Evolutionary conservation across 92 coral and sea anemone species (phyloP).

Genomic region (Palythoa grandiflora): DNA sequence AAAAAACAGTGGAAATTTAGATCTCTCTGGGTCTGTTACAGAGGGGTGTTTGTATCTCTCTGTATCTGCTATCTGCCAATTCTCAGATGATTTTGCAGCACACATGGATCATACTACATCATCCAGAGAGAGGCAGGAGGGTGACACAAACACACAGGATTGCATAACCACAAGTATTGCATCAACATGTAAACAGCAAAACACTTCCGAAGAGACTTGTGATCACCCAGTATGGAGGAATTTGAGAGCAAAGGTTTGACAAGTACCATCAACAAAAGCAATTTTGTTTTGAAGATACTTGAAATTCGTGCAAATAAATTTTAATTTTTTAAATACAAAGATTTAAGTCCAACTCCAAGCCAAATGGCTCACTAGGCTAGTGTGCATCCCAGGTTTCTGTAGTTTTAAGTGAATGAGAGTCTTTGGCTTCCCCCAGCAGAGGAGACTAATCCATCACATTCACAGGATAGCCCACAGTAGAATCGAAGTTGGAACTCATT

Average conservation of each 20-base stretch:
- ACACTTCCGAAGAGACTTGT: background rate
- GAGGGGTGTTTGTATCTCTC: too few relatives aligned
- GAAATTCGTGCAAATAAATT: background rate
- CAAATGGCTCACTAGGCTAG: too few relatives aligned
- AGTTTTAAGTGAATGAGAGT: too few relatives aligned
- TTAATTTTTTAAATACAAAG: background rate
- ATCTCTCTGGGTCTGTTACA: background rate
- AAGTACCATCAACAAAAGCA: background rate
- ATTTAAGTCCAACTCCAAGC: too few relatives aligned
- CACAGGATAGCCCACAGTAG: too few relatives aligned
- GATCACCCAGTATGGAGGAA: background rate
- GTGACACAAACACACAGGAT: background rate
- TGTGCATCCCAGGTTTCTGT: too few relatives aligned
- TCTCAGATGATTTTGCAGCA: background rate
- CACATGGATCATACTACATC: background rate
- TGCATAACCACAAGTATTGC: background rate
- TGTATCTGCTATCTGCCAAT: background rate
- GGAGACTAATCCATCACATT: too few relatives aligned
- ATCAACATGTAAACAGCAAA: background rate
- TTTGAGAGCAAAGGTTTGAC: constrained; percentile 3
- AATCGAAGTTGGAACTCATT: too few relatives aligned
- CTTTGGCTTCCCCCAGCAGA: too few relatives aligned
- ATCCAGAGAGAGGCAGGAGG: background rate
- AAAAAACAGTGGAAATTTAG: background rate
- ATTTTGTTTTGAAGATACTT: background rate